Conservation (phyloP, 2,113 vertebrate genomes). For the Pica pica region DNA sequence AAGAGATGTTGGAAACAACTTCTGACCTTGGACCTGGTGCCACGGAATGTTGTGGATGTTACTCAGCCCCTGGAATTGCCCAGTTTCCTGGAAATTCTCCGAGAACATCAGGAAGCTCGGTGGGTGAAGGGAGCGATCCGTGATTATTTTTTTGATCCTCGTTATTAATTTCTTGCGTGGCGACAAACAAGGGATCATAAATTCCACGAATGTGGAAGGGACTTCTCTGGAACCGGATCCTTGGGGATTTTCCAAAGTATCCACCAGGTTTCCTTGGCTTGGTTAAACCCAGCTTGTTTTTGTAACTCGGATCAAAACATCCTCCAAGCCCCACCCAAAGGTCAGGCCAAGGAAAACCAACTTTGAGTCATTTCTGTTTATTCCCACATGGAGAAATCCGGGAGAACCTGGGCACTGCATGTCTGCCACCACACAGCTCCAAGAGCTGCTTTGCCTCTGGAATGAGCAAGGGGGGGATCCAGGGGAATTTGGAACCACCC, state of each 20-base stretch:
- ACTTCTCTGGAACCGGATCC: not conserved
- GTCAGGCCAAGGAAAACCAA: not conserved
- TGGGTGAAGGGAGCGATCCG: not conserved
- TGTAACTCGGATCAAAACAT: not conserved
- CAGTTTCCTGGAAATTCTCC: not conserved
- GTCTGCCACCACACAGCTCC: not conserved
- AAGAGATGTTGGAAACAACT: not conserved
- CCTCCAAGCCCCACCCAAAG: not conserved
- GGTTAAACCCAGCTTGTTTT: not conserved
- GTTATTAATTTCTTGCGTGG: fast-evolving
- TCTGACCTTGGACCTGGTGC: not conserved
- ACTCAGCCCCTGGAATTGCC: not conserved
- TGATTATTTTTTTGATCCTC: not conserved
- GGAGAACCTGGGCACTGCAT: not conserved
- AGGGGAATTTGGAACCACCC: not conserved
- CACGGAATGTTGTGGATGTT: not conserved
- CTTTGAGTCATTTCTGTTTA: not conserved
- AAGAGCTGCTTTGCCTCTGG: too few relatives aligned
- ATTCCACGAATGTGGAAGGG: not conserved
- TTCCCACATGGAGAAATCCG: fast-evolving
- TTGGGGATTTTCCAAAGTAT: not conserved
- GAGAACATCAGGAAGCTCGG: not conserved
- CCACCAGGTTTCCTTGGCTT: not conserved
- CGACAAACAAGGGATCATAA: not conserved
- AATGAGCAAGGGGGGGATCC: not conserved